Conservation (phyloP, 2,797 vertebrate species). For the Bufotes viridis region DNA sequence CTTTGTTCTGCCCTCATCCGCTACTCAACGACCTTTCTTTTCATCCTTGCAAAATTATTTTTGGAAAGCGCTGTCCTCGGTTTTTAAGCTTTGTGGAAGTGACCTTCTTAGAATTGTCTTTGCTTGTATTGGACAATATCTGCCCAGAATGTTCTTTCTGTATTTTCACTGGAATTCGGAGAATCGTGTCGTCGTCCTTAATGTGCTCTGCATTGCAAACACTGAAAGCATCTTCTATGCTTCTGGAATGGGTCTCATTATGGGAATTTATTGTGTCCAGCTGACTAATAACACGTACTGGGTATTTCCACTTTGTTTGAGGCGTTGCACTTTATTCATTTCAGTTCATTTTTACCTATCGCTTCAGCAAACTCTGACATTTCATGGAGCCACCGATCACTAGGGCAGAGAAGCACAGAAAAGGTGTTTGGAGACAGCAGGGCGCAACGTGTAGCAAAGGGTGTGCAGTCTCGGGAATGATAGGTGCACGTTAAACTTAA, state of each 20-base stretch:
- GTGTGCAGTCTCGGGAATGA: no score
- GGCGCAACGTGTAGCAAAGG: no score
- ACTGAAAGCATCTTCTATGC: not conserved
- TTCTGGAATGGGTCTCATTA: not conserved
- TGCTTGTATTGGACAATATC: not conserved
- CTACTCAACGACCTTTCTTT: constrained; percentile 9
- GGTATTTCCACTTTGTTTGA: not conserved
- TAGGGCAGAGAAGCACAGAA: no score
- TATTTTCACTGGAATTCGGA: not conserved
- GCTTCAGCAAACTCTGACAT: no score
- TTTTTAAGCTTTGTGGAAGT: not conserved
- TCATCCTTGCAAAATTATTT: constrained; percentile 10
- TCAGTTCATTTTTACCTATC: no score
- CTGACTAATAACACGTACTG: not conserved
- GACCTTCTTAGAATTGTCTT: not conserved
- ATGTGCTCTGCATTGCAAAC: not conserved
- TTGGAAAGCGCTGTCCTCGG: not conserved
- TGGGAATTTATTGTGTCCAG: not conserved
- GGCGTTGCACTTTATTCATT: not conserved
- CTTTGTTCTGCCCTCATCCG: constrained; percentile 20
- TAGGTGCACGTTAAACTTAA: no score
- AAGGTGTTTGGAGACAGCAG: no score
- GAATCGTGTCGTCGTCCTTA: not conserved
- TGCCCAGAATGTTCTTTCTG: not conserved
- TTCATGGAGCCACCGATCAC: no score